Evolutionary conservation across 2,797 vertebrate species (phyloP).

Genomic region (Fistularia tabacaria): DNA sequence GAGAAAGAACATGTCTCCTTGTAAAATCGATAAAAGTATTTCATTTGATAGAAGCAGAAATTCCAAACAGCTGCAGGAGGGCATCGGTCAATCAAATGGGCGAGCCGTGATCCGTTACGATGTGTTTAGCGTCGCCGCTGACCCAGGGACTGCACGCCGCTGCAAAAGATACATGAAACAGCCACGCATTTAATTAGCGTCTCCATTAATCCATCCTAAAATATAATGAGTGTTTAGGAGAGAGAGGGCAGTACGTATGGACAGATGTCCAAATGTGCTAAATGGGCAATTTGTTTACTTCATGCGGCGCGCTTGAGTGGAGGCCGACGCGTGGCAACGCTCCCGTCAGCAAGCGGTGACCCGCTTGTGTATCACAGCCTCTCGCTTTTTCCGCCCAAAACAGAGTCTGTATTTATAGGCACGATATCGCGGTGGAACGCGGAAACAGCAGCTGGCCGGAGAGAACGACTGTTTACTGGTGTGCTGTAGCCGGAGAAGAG

Average conservation of each 20-base stretch:
- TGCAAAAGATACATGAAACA: constrained; percentile 24
- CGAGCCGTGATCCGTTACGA: constrained; percentile 20
- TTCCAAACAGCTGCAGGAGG: constrained; percentile 1
- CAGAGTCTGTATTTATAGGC: constrained; percentile 42
- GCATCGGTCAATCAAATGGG: constrained; percentile 3
- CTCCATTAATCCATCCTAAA: constrained; percentile 44
- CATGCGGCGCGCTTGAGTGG: constrained; percentile 57
- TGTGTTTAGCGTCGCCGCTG: constrained; percentile 17
- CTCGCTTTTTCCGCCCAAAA: constrained; percentile 49
- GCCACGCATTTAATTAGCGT: constrained; percentile 41
- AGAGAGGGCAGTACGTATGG: constrained; percentile 47
- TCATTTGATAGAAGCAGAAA: constrained; percentile 6
- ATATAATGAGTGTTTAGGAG: constrained; percentile 38
- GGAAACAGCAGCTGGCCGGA: constrained; percentile 42
- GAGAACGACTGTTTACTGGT: constrained; percentile 33
- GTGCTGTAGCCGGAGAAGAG: constrained; percentile 32
- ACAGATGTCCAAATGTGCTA: constrained; percentile 69
- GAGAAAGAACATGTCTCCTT: neutral
- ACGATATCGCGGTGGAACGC: constrained; percentile 35
- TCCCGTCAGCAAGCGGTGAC: constrained; percentile 56
- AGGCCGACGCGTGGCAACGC: constrained; percentile 44
- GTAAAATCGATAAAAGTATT: no score
- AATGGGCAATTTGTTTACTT: constrained; percentile 67
- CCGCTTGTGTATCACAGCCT: constrained; percentile 45
- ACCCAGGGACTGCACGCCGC: constrained; percentile 23